Evolutionary conservation across 2,113 vertebrate genomes (phyloP).

Genomic region (Dryoscopus gambensis): DNA sequence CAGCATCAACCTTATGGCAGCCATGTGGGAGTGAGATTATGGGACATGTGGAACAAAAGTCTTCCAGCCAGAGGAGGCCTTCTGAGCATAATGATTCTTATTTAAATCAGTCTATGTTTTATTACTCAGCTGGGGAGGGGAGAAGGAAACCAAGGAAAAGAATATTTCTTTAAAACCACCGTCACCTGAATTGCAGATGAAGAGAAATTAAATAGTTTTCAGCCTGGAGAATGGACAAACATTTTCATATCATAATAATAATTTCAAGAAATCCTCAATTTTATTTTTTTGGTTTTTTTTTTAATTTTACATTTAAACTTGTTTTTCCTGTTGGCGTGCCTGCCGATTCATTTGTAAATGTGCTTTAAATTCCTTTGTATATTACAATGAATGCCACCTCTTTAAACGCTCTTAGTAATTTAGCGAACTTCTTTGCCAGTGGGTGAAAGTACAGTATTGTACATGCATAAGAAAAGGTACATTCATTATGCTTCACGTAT

Average conservation of each 20-base stretch:
- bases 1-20: slow-evolving; percentile 46
- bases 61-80: slow-evolving; percentile 64
- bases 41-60: slow-evolving; percentile 62
- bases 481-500: slow-evolving; percentile 60
- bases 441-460: slow-evolving; percentile 70
- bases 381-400: slow-evolving; percentile 66
- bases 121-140: slow-evolving; percentile 59
- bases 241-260: slow-evolving; percentile 33
- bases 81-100: slow-evolving; percentile 69
- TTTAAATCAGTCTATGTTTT: slow-evolving; percentile 70
- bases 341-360: slow-evolving; percentile 65
- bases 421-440: slow-evolving; percentile 63
- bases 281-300: neutral
- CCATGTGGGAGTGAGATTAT: slow-evolving; percentile 55
- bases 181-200: slow-evolving; percentile 55
- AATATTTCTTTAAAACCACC: slow-evolving; percentile 42
- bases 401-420: slow-evolving; percentile 64
- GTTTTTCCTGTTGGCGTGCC: slow-evolving; percentile 55
- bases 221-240: slow-evolving; percentile 44
- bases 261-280: slow-evolving; percentile 3
- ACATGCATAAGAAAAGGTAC: slow-evolving; percentile 65
- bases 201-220: slow-evolving; percentile 45
- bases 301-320: slow-evolving; percentile 31
- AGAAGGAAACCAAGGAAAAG: slow-evolving; percentile 31
- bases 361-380: slow-evolving; percentile 68